Evolutionary conservation across 2,113 vertebrate species (phyloP).

Genomic region (Eclectus roratus): DNA sequence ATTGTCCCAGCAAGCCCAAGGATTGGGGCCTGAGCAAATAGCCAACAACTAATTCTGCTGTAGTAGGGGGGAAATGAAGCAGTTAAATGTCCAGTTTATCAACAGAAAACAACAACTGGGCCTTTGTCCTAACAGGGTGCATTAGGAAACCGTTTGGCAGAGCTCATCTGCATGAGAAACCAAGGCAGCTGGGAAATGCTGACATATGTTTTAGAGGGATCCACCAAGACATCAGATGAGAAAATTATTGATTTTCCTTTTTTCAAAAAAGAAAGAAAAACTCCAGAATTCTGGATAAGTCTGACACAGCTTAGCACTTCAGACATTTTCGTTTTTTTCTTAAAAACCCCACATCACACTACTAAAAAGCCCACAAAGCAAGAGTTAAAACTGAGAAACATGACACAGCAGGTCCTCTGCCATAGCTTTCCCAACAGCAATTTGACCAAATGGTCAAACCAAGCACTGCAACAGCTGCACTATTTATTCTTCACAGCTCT

Average conservation of each 20-base stretch:
- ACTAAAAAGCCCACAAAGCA: background rate
- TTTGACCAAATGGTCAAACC: conserved; percentile 30
- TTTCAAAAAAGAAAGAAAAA: background rate
- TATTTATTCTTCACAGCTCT: background rate
- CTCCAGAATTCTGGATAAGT: background rate
- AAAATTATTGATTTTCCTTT: background rate
- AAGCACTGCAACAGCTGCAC: background rate
- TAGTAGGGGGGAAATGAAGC: conserved; percentile 38
- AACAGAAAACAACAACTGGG: conserved; percentile 52
- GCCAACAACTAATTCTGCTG: conserved; percentile 39
- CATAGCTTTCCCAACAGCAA: background rate
- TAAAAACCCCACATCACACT: background rate
- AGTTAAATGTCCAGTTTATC: conserved; percentile 51
- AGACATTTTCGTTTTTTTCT: background rate
- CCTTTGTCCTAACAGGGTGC: conserved; percentile 48
- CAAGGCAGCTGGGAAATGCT: conserved; percentile 12
- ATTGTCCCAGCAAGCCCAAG: conserved; percentile 10
- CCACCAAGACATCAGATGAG: background rate
- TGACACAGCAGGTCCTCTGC: background rate
- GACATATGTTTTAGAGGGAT: background rate
- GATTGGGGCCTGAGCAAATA: conserved; percentile 25
- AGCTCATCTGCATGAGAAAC: conserved; percentile 33
- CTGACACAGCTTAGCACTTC: background rate
- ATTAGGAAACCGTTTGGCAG: conserved; percentile 8
- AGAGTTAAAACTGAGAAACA: background rate